These are phyloP conservation scores for Falcaria lacertinaria DNA, from an alignment of 2,888 invertebrate species.

Conservation along the genomic window DNA sequence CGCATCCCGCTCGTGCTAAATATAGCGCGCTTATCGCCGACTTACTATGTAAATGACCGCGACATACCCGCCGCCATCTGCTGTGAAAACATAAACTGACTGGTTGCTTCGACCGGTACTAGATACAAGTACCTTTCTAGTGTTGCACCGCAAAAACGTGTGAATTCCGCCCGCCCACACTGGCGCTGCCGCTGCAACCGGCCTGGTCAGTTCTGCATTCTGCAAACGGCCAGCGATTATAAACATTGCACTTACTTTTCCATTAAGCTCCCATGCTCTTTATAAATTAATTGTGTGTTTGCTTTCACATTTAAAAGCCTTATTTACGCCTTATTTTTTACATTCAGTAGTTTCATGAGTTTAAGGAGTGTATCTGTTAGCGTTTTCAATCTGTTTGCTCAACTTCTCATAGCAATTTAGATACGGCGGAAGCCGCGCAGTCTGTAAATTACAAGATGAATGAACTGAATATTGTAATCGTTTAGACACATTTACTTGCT, in stretches of 20 bases:
- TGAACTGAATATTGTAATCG: background rate
- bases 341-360: too few species aligned
- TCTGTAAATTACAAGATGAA: background rate
- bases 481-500: too few species aligned
- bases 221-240: background rate
- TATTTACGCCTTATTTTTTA: too few species aligned
- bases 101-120: slow-evolving; percentile 50
- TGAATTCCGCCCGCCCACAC: slow-evolving; percentile 60
- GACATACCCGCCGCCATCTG: slow-evolving; percentile 68
- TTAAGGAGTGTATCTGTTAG: too few species aligned
- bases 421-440: background rate
- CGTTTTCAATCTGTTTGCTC: background rate
- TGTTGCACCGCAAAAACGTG: slow-evolving; percentile 56
- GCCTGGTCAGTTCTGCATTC: background rate
- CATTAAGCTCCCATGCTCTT: background rate
- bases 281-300: background rate
- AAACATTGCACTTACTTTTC: background rate
- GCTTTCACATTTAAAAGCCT: too few species aligned
- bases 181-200: slow-evolving; percentile 6
- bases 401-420: background rate
- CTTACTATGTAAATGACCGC: slow-evolving; percentile 78
- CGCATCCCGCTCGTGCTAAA: slow-evolving; percentile 66
- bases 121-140: slow-evolving; percentile 49
- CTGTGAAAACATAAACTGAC: slow-evolving; percentile 65
- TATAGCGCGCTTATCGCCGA: slow-evolving; percentile 74